phyloP scores from a whole-genome alignment of 1,140 invertebrate genomes.

The Eciton burchellii region DNA sequence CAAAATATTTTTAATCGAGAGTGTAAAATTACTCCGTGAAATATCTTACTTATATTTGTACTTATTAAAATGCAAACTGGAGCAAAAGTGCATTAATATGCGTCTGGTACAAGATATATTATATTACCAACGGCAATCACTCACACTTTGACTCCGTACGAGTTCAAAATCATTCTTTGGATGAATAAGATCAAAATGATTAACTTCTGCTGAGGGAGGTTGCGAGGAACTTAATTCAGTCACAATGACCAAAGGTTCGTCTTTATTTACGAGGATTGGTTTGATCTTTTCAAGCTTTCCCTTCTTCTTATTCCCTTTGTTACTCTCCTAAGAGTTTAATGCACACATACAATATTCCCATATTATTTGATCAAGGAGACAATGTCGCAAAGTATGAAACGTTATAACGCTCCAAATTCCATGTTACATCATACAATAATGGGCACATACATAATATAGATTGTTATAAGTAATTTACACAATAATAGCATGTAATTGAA shows the following conservation, averaged over 20 bases:
- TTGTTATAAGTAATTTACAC: background rate
- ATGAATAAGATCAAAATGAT: constrained; percentile 92
- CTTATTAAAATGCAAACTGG: constrained; percentile 42
- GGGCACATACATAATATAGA: constrained; percentile 44
- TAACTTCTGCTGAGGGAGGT: constrained; percentile 81
- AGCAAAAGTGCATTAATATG: constrained; percentile 53
- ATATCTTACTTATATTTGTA: too few relatives aligned
- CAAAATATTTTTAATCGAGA: constrained; percentile 6
- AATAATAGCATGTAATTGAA: background rate
- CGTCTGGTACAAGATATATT: constrained; percentile 33
- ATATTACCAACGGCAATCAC: constrained; percentile 73
- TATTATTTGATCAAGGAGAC: constrained; percentile 17
- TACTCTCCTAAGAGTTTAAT: constrained; percentile 80
- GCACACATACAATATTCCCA: constrained; percentile 66
- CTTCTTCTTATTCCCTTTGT: constrained; percentile 85
- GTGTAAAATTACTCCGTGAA: too few relatives aligned
- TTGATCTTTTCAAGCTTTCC: constrained; percentile 86
- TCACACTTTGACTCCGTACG: constrained; percentile 83
- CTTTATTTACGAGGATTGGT: constrained; percentile 89
- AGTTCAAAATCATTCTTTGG: constrained; percentile 94
- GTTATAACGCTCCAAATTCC: constrained; percentile 29
- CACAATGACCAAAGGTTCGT: constrained; percentile 85
- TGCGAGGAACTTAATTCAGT: constrained; percentile 77
- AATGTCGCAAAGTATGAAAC: constrained; percentile 30
- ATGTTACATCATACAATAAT: constrained; percentile 62